Evolutionary conservation across 2,888 invertebrate genomes (phyloP), one percentile per base, ranked within the genome.

Genomic region (Dascillus cervinus): DNA sequence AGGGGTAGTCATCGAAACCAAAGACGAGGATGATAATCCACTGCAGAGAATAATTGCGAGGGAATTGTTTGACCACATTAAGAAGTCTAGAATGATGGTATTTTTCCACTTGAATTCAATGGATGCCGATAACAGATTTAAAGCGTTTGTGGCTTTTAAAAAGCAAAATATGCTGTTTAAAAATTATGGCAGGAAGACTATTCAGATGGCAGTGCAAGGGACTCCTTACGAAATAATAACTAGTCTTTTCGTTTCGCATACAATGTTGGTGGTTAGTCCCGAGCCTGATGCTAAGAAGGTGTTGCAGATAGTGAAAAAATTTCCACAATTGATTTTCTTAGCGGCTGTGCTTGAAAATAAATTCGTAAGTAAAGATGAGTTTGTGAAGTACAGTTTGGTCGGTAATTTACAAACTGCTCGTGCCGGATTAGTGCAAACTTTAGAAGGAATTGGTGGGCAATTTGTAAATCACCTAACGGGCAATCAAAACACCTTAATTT

Each of bases 101-200:
- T 73, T 87, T 51, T 71, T 79, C 37, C 88, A 89, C 55, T 49
- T 71, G 27, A 88, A 86, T 64, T 73, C 84, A 0, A 79, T 84
- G 21, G 67, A 60, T n/a, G 65, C 70, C 47, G 77, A 79, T 34
- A 76, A 81, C 1, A 62, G 74, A 46, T 80, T 78, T 34, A 75
- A 79, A 12, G 66, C 82, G 11, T 71, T 68, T 42, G 75, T 79
- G 3, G 54, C 69, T 9, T 64, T 86, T 21, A 71, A 72, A 40
- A 79, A 75, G 47, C 71, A 75, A 44, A 73, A 80, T 32, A 83
- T 87, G 79, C 70, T 74, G 47, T 61, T 81, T 26, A 79, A 82
- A 55, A 61, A 62, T 8, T 83, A 81, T 56, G 79, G 81, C 1
- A 70, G 67, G 34, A 71, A 72, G 41, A 77, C 84, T n/a, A 64